phyloP scores from a whole-genome alignment of 1,140 invertebrate species.

The Zaprionus tsacasi region DNA sequence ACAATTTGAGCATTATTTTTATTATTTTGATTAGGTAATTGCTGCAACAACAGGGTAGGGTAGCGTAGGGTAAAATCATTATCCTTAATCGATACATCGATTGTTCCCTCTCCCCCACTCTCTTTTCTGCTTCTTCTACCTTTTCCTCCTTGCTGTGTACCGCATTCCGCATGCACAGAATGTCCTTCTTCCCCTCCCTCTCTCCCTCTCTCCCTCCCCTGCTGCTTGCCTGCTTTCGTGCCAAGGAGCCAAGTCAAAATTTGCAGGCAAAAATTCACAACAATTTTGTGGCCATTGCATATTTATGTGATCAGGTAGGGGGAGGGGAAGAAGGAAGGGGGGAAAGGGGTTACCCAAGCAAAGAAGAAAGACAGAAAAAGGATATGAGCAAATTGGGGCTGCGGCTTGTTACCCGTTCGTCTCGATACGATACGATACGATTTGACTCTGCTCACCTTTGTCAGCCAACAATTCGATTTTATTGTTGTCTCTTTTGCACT shows the following conservation, averaged over 20 bases:
- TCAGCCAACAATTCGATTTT: constrained; percentile 33
- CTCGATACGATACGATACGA: no score
- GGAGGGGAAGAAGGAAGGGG: no score
- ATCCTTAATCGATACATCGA: constrained; percentile 72
- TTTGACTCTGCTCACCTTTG: constrained; percentile 23
- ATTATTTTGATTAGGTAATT: constrained; percentile 50
- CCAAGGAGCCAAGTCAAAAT: constrained; percentile 7
- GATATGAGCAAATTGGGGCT: neutral
- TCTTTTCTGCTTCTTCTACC: neutral
- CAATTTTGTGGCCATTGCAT: constrained; percentile 52
- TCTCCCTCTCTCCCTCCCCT: neutral
- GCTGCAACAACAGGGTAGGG: neutral
- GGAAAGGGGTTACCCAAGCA: neutral
- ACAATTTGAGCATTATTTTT: constrained; percentile 25
- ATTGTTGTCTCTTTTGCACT: constrained; percentile 15
- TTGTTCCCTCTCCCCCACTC: neutral
- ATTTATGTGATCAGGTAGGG: constrained; percentile 26
- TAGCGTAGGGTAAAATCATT: constrained; percentile 44
- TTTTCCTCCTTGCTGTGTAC: neutral
- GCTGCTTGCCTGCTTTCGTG: neutral
- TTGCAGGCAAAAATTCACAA: constrained; percentile 38
- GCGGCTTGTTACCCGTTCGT: constrained; percentile 10
- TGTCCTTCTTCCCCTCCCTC: neutral
- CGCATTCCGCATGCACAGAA: constrained; percentile 38
- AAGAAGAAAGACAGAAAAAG: neutral